Evolutionary conservation across 2,113 vertebrate species (phyloP), one percentile per base, ranked within the genome.

Genomic region (Bombycilla garrulus): DNA sequence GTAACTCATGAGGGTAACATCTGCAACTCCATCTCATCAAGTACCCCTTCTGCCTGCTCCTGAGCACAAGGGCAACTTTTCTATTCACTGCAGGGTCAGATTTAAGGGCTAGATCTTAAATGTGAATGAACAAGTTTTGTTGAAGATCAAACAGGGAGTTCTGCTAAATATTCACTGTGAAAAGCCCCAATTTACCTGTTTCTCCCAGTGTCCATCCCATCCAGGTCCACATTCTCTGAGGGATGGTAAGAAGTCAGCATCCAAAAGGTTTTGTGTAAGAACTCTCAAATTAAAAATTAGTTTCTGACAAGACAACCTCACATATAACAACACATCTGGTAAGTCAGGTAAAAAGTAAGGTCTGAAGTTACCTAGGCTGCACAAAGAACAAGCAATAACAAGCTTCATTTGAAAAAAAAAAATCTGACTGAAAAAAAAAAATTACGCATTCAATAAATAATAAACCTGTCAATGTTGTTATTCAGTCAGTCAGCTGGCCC

Each of bases 151-250:
- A 44, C 11, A 36, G 26, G 3, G 5, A 47, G 21, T 48, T 91
- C 65, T 79, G 36, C 56, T 61, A 58, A 38, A 60, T 31, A 81
- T 15, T 81, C 35, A 23, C 1, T 18, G 17, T 42, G 25, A 65
- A 76, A 69, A 83, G 8, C 26, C 57, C 70, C 65, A 45, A 5
- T 87, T 70, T 50, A 12, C 70, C 53, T 51, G 54, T 53, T 53
- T 70, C n/a, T 78, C 14, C 51, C 38, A 51, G 9, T 3, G 11
- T 18, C 18, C 0, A 0, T 40, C 19, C 5, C 28, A 40, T 60
- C 72, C 18, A 71, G 40, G 12, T 36, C 17, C 6, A 50, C 17
- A 25, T 74, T 66, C 45, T n/a, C 31, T 15, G 5, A 60, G 42
- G 22, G 8, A 36, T 8, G 7, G 36, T 42, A 56, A 67, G 48